phyloP scores from a whole-genome alignment of 2,888 invertebrate genomes.

The Aplocera efformata region DNA sequence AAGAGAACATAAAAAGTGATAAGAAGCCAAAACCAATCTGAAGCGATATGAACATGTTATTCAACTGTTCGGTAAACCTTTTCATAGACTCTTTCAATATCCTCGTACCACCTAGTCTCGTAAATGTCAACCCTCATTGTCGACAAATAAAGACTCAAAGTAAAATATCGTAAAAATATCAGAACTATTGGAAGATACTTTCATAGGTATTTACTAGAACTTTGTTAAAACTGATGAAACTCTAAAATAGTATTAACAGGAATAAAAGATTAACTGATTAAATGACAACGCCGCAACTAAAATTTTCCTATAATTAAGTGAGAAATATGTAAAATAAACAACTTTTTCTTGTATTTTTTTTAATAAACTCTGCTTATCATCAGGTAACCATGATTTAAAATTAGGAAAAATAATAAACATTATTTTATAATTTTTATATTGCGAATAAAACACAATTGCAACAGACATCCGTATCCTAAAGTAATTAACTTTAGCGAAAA shows the following conservation, averaged over 20 bases:
- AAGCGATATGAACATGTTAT: conserved; percentile 42
- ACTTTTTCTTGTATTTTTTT: too few species aligned
- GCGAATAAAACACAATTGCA: conserved; percentile 1
- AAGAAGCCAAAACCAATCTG: conserved; percentile 45
- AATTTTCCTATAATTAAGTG: too few species aligned
- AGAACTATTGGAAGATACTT: too few species aligned
- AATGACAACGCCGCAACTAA: too few species aligned
- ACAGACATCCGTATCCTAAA: conserved; percentile 5
- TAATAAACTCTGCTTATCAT: too few species aligned
- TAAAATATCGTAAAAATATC: too few species aligned
- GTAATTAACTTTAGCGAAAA: conserved; percentile 28
- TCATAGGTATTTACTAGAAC: conserved; percentile 16
- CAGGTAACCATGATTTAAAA: too few species aligned
- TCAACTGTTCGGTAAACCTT: conserved; percentile 35
- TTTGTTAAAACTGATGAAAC: too few species aligned
- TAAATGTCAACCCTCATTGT: conserved; percentile 23
- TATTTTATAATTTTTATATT: conserved; percentile 1
- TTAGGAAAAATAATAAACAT: too few species aligned
- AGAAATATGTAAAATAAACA: too few species aligned
- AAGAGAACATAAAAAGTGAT: conserved; percentile 52
- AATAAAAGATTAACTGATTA: too few species aligned
- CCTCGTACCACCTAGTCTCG: conserved; percentile 13
- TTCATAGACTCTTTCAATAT: conserved; percentile 24
- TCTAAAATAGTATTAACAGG: too few species aligned
- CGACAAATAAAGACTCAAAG: conserved; percentile 14